Conservation (phyloP, 2,113 vertebrate species). For the Limanda limanda region DNA sequence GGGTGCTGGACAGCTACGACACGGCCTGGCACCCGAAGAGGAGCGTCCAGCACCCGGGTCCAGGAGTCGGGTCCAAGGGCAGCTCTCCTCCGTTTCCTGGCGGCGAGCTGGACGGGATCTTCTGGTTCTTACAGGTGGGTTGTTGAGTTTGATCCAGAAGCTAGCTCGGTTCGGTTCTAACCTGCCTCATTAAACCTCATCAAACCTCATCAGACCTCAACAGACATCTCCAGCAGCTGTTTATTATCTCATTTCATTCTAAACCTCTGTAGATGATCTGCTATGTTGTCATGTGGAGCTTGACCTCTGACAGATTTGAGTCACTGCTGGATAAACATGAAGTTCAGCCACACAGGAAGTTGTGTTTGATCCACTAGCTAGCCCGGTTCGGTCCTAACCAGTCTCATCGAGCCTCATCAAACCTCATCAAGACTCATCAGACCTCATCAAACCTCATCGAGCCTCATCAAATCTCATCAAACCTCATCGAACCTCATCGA, state of each 20-base stretch:
- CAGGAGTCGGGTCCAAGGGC: conserved; percentile 17
- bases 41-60: conserved; percentile 56
- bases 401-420: no score
- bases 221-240: no score
- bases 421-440: no score
- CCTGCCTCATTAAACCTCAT: no score
- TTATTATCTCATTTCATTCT: no score
- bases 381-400: no score
- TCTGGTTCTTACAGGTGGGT: conserved; percentile 90
- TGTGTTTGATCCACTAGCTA: no score
- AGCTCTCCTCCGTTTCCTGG: conserved; percentile 77
- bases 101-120: conserved; percentile 78
- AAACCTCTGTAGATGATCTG: neutral
- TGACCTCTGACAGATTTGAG: conserved; percentile 51
- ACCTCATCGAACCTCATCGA: no score
- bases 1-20: conserved; percentile 84
- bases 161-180: neutral
- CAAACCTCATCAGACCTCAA: no score
- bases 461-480: no score
- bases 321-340: conserved; percentile 40
- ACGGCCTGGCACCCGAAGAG: conserved; percentile 76
- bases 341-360: conserved; percentile 15
- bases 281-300: neutral
- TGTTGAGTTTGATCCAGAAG: neutral
- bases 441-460: no score